These are phyloP conservation scores for Cyphomyrmex costatus DNA, from an alignment of 1,140 invertebrate species.

Conservation along the genomic window DNA sequence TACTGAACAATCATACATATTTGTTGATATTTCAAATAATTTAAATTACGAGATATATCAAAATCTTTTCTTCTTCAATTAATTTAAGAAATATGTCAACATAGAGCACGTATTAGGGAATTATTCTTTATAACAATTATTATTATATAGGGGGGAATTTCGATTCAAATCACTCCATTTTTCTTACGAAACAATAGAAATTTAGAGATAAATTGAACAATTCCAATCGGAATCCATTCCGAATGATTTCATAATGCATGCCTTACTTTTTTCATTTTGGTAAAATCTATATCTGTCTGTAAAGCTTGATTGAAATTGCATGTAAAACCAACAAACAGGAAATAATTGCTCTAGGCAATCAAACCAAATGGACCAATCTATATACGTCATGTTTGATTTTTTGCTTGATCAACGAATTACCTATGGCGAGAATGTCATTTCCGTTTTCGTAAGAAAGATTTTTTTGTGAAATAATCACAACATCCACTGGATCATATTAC, in stretches of 20 bases:
- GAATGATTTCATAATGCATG: background rate
- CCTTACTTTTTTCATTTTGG: background rate
- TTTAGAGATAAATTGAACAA: too few species aligned
- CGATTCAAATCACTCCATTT: too few species aligned
- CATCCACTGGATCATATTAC: background rate
- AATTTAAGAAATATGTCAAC: too few species aligned
- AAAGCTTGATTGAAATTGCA: background rate
- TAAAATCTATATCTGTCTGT: background rate
- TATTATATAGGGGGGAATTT: too few species aligned
- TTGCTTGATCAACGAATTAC: background rate
- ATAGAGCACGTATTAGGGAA: too few species aligned
- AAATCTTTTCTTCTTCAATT: background rate
- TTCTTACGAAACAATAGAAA: too few species aligned
- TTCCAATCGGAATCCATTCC: too few species aligned
- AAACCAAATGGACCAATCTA: background rate
- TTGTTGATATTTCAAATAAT: constrained; percentile 19
- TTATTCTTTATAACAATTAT: too few species aligned
- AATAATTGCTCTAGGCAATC: constrained; percentile 21
- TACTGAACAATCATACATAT: background rate
- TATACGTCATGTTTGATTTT: background rate
- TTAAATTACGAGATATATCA: background rate
- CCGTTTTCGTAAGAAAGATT: background rate
- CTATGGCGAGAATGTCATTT: background rate
- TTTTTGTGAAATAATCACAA: constrained; percentile 11
- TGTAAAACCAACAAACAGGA: background rate